Conservation (phyloP, 2,113 vertebrate genomes). For the Carlito syrichta region DNA sequence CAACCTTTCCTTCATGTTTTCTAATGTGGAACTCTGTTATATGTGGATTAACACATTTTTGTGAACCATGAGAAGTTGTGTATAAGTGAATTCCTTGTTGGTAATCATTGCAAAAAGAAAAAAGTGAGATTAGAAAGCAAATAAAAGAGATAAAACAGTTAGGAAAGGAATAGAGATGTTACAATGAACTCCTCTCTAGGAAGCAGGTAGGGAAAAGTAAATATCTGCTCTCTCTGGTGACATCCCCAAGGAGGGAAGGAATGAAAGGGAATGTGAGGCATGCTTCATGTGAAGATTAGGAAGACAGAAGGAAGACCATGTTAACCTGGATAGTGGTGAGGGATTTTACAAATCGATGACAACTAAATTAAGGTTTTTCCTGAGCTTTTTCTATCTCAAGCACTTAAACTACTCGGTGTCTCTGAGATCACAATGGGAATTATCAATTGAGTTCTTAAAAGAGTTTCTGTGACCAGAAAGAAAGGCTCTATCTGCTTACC, state of each 20-base stretch:
- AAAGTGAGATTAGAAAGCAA: neutral
- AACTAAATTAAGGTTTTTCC: neutral
- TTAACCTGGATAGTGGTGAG: neutral
- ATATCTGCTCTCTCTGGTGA: neutral
- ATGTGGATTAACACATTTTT: neutral
- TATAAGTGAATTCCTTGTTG: neutral
- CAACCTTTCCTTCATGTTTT: neutral
- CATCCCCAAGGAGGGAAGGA: neutral
- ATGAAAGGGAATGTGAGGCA: neutral
- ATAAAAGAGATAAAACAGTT: neutral
- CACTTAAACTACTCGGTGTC: neutral
- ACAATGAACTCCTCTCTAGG: neutral
- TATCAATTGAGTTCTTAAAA: neutral
- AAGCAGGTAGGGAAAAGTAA: neutral
- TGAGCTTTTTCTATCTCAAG: neutral
- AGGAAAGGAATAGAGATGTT: neutral
- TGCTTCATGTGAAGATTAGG: neutral
- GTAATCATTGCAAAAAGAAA: neutral
- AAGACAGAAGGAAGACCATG: neutral
- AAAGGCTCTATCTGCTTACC: neutral
- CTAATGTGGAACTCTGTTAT: neutral
- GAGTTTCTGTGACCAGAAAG: neutral
- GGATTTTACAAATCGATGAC: neutral
- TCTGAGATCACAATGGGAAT: neutral
- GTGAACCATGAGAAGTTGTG: neutral